Percentiles rank a stretch among this genome's conserved stretches.
Conservation (phyloP, 2,797 vertebrate species). For the Gallinago solitaria region DNA sequence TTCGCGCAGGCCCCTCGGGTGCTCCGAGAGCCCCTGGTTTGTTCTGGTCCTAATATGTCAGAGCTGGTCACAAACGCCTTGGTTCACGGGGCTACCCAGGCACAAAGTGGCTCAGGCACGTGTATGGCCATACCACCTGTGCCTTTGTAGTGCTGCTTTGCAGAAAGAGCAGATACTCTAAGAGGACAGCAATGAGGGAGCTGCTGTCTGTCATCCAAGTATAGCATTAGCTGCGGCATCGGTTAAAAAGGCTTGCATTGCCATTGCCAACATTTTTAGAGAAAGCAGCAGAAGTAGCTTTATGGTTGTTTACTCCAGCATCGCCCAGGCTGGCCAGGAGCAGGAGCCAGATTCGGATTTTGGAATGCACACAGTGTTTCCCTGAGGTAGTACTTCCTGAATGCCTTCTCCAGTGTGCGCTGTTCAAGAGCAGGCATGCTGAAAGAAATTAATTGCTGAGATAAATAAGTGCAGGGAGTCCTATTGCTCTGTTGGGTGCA, state of each 20-base stretch:
- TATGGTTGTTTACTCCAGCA: not conserved
- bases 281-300: not conserved
- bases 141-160: not conserved
- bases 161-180: not conserved
- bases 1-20: accelerated
- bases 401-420: accelerated
- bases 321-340: not conserved
- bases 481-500: not conserved
- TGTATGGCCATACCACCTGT: accelerated
- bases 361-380: accelerated
- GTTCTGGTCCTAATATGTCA: accelerated
- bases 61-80: not conserved
- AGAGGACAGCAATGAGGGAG: not conserved
- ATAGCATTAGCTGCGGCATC: not conserved
- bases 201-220: not conserved
- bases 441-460: not conserved
- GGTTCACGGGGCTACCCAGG: not conserved
- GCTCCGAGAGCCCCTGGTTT: not conserved
- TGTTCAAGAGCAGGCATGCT: not conserved
- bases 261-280: not conserved
- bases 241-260: not conserved
- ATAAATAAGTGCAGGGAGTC: not conserved
- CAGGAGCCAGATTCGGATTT: not conserved
- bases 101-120: not conserved
- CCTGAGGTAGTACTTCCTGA: not conserved